These are phyloP conservation scores for Macroglossus sobrinus DNA, from an alignment of 2,113 vertebrate genomes.

Conservation along the genomic window DNA sequence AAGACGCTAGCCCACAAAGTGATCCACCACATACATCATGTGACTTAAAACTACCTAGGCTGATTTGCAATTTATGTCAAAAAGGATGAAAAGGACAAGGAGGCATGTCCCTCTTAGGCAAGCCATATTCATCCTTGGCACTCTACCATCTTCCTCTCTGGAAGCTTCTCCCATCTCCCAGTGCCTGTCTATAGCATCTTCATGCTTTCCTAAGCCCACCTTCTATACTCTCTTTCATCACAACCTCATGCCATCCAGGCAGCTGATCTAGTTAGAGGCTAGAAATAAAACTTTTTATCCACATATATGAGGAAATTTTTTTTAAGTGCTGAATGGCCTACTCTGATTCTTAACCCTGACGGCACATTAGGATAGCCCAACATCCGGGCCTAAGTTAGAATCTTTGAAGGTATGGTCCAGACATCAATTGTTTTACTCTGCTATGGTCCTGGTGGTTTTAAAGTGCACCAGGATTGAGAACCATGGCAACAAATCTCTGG, in stretches of 20 bases:
- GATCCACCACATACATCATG: neutral
- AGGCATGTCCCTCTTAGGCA: neutral
- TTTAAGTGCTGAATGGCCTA: neutral
- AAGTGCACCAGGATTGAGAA: neutral
- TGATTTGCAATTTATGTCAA: neutral
- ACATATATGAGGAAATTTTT: neutral
- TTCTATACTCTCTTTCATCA: neutral
- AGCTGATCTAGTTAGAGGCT: neutral
- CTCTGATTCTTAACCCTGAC: neutral
- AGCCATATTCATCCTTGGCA: neutral
- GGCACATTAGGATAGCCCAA: neutral
- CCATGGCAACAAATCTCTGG: neutral
- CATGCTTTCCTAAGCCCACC: neutral
- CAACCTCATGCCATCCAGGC: neutral
- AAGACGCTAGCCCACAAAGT: neutral
- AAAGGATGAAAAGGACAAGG: neutral
- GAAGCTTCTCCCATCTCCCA: neutral
- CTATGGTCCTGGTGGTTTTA: neutral
- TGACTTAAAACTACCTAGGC: neutral
- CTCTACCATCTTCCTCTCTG: neutral
- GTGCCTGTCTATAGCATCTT: rapidly evolving
- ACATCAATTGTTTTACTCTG: neutral
- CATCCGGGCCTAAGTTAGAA: neutral
- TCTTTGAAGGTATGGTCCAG: neutral
- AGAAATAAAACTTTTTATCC: neutral